phyloP scores from a whole-genome alignment of 2,797 vertebrate species.

The Melanotaenia boesemani region DNA sequence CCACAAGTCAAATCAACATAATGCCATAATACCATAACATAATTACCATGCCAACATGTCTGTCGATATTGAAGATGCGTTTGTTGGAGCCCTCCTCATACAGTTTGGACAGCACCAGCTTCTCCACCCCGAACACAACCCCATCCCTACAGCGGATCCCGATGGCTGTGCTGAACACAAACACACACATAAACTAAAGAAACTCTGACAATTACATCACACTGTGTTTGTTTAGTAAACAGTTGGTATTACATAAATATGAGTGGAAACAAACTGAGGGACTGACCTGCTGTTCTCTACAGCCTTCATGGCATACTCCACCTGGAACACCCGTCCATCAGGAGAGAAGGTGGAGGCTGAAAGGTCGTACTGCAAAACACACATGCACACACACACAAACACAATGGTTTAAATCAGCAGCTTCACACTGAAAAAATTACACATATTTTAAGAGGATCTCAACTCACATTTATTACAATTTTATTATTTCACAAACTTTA shows the following conservation, averaged over 20 bases:
- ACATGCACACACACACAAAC: no score
- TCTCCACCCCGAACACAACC: conserved; percentile 97
- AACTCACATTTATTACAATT: no score
- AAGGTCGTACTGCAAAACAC: conserved; percentile 89
- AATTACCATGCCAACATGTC: conserved; percentile 97
- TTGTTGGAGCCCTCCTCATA: conserved; percentile 98
- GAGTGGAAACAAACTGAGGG: no score
- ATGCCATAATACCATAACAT: no score
- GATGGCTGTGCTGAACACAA: conserved; percentile 91
- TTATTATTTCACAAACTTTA: no score
- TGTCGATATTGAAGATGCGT: conserved; percentile 97
- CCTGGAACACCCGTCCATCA: conserved; percentile 97
- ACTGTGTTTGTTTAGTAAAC: no score
- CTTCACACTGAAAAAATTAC: no score
- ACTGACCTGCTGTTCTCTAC: conserved; percentile 98
- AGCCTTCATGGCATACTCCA: conserved; percentile 98
- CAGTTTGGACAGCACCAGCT: conserved; percentile 96
- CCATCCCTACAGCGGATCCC: conserved; percentile 97
- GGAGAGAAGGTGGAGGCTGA: conserved; percentile 98
- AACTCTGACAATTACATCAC: no score
- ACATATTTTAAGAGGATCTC: no score
- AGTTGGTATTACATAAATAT: no score
- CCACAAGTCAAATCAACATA: no score
- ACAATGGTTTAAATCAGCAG: no score
- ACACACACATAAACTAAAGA: conserved; percentile 47